These are phyloP conservation scores for Venusia cambrica DNA, from an alignment of 2,888 invertebrate genomes.

Conservation along the genomic window DNA sequence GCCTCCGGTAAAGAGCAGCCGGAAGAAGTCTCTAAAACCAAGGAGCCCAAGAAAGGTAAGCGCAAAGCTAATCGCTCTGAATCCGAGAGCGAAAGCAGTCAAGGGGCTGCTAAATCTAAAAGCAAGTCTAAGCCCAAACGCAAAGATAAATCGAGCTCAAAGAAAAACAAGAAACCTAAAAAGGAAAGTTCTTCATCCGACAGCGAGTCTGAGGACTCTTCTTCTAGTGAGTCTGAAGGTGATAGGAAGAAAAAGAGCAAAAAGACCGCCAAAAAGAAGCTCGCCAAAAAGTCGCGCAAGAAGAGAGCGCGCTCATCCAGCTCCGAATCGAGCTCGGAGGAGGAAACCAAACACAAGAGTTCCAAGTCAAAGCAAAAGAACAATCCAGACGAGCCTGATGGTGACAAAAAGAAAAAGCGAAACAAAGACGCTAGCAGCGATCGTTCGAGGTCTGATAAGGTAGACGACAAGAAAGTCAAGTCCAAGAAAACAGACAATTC, in stretches of 20 bases:
- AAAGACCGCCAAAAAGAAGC: slow-evolving; percentile 68
- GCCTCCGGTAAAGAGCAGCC: slow-evolving; percentile 73
- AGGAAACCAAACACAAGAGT: slow-evolving; percentile 72
- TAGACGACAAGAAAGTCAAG: slow-evolving; percentile 54
- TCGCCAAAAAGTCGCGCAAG: slow-evolving; percentile 71
- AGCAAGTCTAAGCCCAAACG: slow-evolving; percentile 68
- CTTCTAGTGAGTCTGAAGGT: slow-evolving; percentile 74
- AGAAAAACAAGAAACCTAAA: slow-evolving; percentile 74
- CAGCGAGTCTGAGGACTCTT: slow-evolving; percentile 75
- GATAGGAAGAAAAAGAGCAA: slow-evolving; percentile 76
- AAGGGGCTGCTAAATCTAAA: slow-evolving; percentile 65
- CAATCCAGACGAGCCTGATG: slow-evolving; percentile 72
- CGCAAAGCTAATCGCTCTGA: slow-evolving; percentile 76
- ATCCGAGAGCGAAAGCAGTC: slow-evolving; percentile 72
- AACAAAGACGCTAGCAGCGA: slow-evolving; percentile 60
- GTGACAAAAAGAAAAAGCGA: slow-evolving; percentile 69
- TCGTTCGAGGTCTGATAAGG: slow-evolving; percentile 60
- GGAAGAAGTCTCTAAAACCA: slow-evolving; percentile 46
- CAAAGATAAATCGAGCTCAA: slow-evolving; percentile 80
- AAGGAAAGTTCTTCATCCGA: slow-evolving; percentile 74
- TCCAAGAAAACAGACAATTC: slow-evolving; percentile 63
- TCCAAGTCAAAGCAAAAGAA: slow-evolving; percentile 72
- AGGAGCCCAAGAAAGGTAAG: slow-evolving; percentile 66
- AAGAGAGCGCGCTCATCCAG: slow-evolving; percentile 72
- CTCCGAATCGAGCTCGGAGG: slow-evolving; percentile 76